These are phyloP conservation scores for Ricordea florida DNA, from an alignment of 92 coral and sea anemone species.

Conservation along the genomic window DNA sequence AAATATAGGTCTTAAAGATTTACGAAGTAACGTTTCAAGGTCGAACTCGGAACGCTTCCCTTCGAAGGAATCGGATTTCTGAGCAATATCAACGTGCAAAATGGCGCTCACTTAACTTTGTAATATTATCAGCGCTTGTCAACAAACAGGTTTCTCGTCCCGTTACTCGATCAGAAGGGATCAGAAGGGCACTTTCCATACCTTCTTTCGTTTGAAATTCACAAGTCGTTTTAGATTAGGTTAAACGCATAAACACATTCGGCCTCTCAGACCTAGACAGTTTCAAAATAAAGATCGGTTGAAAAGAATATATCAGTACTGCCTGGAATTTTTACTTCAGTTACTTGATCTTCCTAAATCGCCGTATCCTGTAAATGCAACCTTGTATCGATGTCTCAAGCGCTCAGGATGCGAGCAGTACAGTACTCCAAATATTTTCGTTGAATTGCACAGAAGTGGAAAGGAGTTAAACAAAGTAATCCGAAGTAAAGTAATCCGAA, in stretches of 20 bases:
- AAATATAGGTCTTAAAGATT: no score
- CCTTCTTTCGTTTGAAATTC: background rate
- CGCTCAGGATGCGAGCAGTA: background rate
- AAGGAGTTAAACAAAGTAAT: background rate
- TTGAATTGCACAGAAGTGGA: background rate
- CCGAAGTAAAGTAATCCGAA: background rate
- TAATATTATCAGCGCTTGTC: slow-evolving; percentile 1
- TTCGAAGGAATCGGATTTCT: no score
- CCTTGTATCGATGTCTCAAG: slow-evolving; percentile 4
- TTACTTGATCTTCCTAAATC: no score
- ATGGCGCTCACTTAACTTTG: background rate
- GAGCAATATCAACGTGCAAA: no score
- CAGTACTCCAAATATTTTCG: background rate
- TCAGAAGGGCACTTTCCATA: background rate
- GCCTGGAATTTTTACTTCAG: slow-evolving; percentile 4
- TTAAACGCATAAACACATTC: background rate
- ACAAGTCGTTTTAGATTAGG: background rate
- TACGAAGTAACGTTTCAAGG: no score
- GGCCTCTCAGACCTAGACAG: background rate
- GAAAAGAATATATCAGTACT: no score
- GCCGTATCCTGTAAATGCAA: background rate
- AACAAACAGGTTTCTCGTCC: slow-evolving; percentile 8
- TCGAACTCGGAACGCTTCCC: no score
- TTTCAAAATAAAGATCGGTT: background rate
- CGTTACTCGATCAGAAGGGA: background rate